Base-by-base conservation (phyloP, 2,888 invertebrate species). In the Tolmerus cingulatus region DNA sequence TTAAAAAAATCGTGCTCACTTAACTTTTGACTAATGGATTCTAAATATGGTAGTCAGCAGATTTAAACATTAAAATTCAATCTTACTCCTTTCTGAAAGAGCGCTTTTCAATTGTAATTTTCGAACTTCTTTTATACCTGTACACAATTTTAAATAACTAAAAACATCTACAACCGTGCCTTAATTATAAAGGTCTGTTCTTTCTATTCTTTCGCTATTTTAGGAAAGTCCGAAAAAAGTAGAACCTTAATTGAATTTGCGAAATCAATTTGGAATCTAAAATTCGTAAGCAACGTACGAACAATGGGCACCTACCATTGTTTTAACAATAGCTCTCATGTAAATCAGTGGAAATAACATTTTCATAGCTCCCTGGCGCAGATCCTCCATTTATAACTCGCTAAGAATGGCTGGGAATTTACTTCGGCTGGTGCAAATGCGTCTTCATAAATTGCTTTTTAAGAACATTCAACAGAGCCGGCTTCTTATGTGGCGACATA, bases 401-500 rank as follows among this genome's bases (percentile, higher is more conserved):
- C 81, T 87, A 57, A 74, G 74, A 81, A 79, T 81, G 40, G 86
- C 19, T 74, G 74, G 14, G 51, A 46, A 86, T 77, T 86, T 55
- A 51, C 55, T 77, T 55, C 9, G 51, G 27, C 43, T 77, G 76
- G 81, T 74, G 74, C 40, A 82, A 87, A 82, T 87, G 88, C 86
- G 86, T 87, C 88, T 82, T 66, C 82, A 84, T 88, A 87, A 88
- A 88, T 88, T 81, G 87, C 81, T 87, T 88, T 88, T 88, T 88
- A 88, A 87, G 87, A 78, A 87, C 87, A 87, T 88, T 88, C 88
- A 87, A 88, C 88, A 88, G 86, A 82, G 86, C 40, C 57, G 51
- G 55, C 51, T 87, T 88, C 88, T 87, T 88, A 88, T 88, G 87
- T 88, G 87, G 88, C 88, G 88, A 88, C 88, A 88, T 88, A 87